Percentiles rank a stretch among this genome's conserved stretches.
Conservation (phyloP, 2,113 vertebrate species). For the Mustela nigripes region DNA sequence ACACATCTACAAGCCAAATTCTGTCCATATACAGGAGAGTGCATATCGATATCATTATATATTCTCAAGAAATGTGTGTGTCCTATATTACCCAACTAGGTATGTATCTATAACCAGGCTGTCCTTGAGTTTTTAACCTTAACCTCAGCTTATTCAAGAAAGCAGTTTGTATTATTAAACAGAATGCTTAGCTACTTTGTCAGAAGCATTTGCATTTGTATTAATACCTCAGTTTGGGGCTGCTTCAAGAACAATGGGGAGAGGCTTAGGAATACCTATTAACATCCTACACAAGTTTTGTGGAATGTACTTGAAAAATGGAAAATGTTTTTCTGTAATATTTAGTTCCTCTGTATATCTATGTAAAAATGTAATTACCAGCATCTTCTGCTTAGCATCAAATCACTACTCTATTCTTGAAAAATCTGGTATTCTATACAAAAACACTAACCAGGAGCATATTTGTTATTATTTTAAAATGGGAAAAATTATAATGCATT, state of each 20-base stretch:
- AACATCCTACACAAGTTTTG: not conserved
- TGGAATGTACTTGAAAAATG: not conserved
- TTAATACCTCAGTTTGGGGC: not conserved
- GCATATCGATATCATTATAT: not conserved
- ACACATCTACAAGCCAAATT: not conserved
- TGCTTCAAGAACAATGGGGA: not conserved
- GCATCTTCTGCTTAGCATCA: not conserved
- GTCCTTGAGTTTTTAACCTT: not conserved
- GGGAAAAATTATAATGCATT: not conserved
- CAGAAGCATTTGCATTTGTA: not conserved
- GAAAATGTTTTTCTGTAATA: not conserved
- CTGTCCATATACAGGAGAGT: accelerated
- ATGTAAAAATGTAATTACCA: not conserved
- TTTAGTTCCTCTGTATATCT: not conserved
- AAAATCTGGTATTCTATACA: not conserved
- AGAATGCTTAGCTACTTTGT: not conserved
- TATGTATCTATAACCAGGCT: not conserved
- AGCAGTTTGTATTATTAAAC: not conserved
- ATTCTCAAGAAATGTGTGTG: not conserved
- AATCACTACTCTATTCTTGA: constrained; percentile 28
- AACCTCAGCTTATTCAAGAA: not conserved
- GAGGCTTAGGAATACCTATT: not conserved
- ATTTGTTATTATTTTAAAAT: constrained; percentile 23
- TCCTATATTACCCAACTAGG: not conserved
- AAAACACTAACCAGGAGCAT: not conserved